Evolutionary conservation across 2,113 vertebrate genomes (phyloP), one percentile per base, ranked within the genome.

Genomic region (Paedocypris sp.): DNA sequence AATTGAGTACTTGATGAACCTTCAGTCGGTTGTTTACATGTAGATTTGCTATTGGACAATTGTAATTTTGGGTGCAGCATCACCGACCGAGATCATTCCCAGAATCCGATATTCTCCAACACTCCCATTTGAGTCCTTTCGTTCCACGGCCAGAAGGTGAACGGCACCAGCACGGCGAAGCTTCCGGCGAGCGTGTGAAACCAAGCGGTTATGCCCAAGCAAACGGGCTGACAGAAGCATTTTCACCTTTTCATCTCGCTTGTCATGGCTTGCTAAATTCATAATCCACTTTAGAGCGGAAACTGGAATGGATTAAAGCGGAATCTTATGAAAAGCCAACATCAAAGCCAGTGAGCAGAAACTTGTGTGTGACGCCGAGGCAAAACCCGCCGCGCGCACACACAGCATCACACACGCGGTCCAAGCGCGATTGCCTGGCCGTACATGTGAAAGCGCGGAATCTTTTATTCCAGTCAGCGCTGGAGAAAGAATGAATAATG

Each of bases 401-500:
- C 15, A 38, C 12, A 2, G n/a, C n/a, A n/a, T n/a, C 22, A 43
- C 32, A 19, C 41, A 41, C 41, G n/a, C 2, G n/a, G 25, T 13
- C 7, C 51, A 58, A 35, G 6, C 25, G 43, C 13, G 10, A 22
- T 43, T 41, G 64, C 60, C 52, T 36, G 52, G 39, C 53, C 53
- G 63, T 9, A 41, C 38, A 42, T 63, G 28, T 60, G 41, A 67
- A 23, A 23, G 32, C 60, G 60, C 35, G 48, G 26, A 47, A 71
- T 67, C 54, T 62, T 45, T 62, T 50, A 50, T 52, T 50, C 56
- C 29, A 52, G 28, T 23, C 18, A 65, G 46, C 57, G 59, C 36
- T 43, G 41, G 10, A 57, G 50, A 35, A 59, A 63, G 39, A 42
- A 66, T 66, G 43, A 65, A 67, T 67, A 67, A 60, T 67, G 53